Base-by-base conservation (phyloP, 30 jellyfish, hydroid and myxozoan genomes). In the Hydractinia echinata region DNA sequence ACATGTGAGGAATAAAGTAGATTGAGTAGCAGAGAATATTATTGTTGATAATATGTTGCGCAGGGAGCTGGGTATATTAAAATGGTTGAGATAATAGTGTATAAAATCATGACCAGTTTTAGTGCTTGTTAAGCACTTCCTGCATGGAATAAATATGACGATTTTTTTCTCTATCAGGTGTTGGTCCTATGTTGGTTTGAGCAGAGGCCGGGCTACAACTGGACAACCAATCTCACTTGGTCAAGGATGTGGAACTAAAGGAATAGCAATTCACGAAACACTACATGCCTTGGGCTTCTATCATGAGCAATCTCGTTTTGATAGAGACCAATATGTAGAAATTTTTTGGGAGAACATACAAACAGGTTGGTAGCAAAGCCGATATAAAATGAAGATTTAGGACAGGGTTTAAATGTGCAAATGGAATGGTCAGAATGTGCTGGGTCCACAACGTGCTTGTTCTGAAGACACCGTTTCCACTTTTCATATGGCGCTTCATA, bases 281-380 rank as follows among this genome's bases (percentile, higher is more conserved):
- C 61, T 87, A 44, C 96, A 87, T 68, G 80, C 91, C 6, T 51
- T 87, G 14, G 96, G 96, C 8, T 87, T 87, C 55, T 73, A 69
- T 81, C 96, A 87, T 52, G 91, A 87, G 54, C 96, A 87, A 51
- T 66, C 90, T 55, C 85, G 96, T 8, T 86, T 85, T 49, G 96
- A 87, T 72, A 72, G 96, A 81, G 91, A 87, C 60, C 11, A 73
- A 44, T 87, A 61, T 55, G 79, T 87, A 5, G 89, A 82, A 51
- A 82, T 87, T 55, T 87, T 81, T 61, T 87, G 96, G 96, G 96
- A 87, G 49, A 87, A 87, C 52, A 82, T 87, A 70, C 21, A 49
- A 10, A 21, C 72, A 2, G 94, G 96, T 88, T 61, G 39, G 74
- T 64, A n/a, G 19, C 9, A 64, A 58, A 13, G 19, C 15, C 19